Evolutionary conservation across 2,113 vertebrate species (phyloP), one percentile per base, ranked within the genome.

Genomic region (Holacanthus passer): DNA sequence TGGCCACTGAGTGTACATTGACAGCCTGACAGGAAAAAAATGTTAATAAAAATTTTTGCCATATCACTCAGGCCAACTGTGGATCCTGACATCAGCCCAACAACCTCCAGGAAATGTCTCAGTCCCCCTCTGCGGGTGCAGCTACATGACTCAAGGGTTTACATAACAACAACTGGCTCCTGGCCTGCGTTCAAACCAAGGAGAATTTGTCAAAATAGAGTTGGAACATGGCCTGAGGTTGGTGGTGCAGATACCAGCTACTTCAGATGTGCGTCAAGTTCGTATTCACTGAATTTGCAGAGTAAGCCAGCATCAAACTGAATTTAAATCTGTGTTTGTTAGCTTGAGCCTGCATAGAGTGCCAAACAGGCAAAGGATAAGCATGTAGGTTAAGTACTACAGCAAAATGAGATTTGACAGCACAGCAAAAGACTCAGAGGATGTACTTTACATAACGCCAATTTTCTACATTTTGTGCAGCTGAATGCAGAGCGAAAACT

Each of bases 341-440:
- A 65, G 62, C 35, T 19, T 17, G 22, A 48, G 50, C 60, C 41
- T 63, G 72, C 66, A 55, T 5, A 4, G 66, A 60, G 53, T 27
- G 59, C 74, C 32, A 48, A 73, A 65, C 6, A 1, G 63, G 74
- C 62, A 56, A 48, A 82, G 64, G 71, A 71, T 84, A 62, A 84
- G 65, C 70, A 8, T 55, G 67, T 31, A 74, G 74, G 80, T 74
- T 77, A 79, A 82, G 80, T 52, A 81, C 69, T 59, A 3, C 70
- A 66, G 71, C 56, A 58, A 74, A 80, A 91, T 74, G 39, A 68
- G 83, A 82, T 83, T 43, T 53, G 83, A 90, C 78, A 76, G 85
- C 17, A 16, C 60, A 65, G 78, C 77, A 71, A 59, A 88, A 71
- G 68, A 55, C 84, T 81, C 82, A 82, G 73, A 82, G 81, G 31